Evolutionary conservation across 2,888 invertebrate species (phyloP).

Genomic region (Tachina lurida): DNA sequence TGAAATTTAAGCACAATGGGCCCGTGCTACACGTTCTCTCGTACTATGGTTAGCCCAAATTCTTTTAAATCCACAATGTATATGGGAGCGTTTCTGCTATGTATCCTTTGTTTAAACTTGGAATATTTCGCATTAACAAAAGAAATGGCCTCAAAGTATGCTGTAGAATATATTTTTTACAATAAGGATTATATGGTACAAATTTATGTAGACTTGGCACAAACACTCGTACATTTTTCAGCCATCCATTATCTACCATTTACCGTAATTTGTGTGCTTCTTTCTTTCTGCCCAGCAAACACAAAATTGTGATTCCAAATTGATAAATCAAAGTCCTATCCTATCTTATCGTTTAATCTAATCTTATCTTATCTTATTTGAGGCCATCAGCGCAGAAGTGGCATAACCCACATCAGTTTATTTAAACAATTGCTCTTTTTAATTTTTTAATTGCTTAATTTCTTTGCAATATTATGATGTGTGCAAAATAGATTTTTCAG

Average conservation of each 20-base stretch:
- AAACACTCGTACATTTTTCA: neutral
- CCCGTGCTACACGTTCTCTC: slow-evolving; percentile 26
- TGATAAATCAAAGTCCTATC: no score
- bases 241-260: slow-evolving; percentile 12
- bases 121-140: neutral
- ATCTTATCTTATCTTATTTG: no score
- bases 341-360: no score
- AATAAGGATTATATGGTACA: slow-evolving; percentile 25
- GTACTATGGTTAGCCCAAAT: neutral
- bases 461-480: no score
- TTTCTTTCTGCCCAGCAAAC: no score
- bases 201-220: slow-evolving; percentile 19
- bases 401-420: no score
- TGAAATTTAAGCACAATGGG: slow-evolving; percentile 54
- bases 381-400: no score
- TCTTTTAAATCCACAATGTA: neutral
- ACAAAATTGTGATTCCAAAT: no score
- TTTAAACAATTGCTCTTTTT: no score
- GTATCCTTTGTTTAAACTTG: neutral
- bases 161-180: slow-evolving; percentile 1
- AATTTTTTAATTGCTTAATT: no score
- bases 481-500: no score
- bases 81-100: neutral
- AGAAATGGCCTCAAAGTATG: slow-evolving; percentile 36
- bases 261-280: neutral